Conservation (phyloP, 2,888 invertebrate species). For the Lasioglossum malachurum region DNA sequence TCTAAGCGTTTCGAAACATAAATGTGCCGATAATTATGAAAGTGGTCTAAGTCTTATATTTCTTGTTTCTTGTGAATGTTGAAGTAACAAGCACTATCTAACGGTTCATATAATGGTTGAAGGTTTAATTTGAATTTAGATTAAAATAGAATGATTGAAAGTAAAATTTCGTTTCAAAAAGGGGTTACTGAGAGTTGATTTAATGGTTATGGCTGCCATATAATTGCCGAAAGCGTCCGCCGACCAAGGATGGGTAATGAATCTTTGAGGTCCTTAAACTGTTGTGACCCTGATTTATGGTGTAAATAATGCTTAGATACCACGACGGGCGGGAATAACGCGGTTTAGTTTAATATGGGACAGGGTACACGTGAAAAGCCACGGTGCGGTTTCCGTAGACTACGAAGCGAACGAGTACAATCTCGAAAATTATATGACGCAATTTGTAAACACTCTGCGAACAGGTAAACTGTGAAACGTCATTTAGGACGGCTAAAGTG, state of each 20-base stretch:
- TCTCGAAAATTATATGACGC: constrained; percentile 39
- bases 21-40: no score
- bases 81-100: no score
- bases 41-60: no score
- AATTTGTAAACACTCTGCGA: constrained; percentile 49
- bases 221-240: background rate
- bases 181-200: no score
- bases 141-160: no score
- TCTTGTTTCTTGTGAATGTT: no score
- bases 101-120: no score
- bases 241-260: background rate
- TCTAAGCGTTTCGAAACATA: background rate
- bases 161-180: no score
- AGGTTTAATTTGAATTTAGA: no score
- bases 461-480: constrained; percentile 46
- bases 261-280: background rate
- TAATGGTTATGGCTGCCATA: background rate
- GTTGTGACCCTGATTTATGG: background rate
- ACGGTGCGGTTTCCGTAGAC: background rate
- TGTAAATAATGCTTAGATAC: background rate
- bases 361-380: background rate
- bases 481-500: constrained; percentile 60
- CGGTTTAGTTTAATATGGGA: background rate
- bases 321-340: background rate
- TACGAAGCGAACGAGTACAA: background rate